These are phyloP conservation scores for Apostichopus californicus DNA, from an alignment of 35 echinoderm and acorn worm genomes.

Conservation along the genomic window DNA sequence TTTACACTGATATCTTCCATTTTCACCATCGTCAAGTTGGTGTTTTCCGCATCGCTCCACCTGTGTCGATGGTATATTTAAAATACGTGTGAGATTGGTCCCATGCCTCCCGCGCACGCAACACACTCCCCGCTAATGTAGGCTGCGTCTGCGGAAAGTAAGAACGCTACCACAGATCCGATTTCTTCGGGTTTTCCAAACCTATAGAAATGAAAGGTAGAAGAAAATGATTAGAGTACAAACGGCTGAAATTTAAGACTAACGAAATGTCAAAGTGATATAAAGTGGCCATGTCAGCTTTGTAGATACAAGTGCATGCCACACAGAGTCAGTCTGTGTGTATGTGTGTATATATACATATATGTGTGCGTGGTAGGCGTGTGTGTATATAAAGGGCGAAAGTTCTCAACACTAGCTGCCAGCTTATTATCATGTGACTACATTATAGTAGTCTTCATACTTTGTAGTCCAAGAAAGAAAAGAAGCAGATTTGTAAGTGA, in stretches of 20 bases:
- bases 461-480: no score
- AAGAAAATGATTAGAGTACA: background rate
- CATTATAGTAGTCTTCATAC: no score
- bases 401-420: no score
- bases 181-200: background rate
- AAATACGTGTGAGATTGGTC: background rate
- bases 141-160: background rate
- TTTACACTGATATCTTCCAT: no score
- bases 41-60: no score
- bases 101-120: background rate
- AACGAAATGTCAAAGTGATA: background rate
- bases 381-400: no score
- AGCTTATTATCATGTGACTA: no score
- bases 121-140: background rate
- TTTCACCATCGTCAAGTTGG: no score
- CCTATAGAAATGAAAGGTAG: background rate
- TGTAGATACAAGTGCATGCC: background rate
- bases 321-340: background rate
- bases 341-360: no score
- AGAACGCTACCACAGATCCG: background rate
- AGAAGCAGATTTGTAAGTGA: no score
- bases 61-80: background rate
- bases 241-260: conserved; percentile 14
- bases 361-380: no score
- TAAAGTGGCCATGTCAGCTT: background rate